Percentiles rank a stretch among this genome's conserved stretches.
phyloP scores from a whole-genome alignment of 2,888 invertebrate species.

The Protophormia terraenovae region DNA sequence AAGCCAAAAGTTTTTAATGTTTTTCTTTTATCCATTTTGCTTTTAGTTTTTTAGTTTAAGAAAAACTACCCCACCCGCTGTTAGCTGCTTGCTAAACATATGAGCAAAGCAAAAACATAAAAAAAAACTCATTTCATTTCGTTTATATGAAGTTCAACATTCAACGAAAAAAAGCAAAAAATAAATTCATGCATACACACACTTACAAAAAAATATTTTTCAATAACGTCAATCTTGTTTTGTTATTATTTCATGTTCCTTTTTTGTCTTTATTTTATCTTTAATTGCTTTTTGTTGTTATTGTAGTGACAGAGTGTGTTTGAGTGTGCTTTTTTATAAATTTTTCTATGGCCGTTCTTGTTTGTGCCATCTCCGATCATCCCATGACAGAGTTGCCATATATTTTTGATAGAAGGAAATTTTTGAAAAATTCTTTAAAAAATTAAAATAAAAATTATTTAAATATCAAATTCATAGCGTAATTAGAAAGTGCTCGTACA shows the following conservation, averaged over 20 bases:
- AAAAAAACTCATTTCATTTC: conserved; percentile 34
- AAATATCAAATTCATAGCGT: too few species aligned
- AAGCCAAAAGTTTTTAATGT: background rate
- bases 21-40: background rate
- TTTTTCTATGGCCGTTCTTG: conserved; percentile 46
- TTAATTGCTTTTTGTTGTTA: conserved; percentile 20
- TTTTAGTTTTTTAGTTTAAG: background rate
- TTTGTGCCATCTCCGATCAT: conserved; percentile 51
- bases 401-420: too few species aligned
- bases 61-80: conserved; percentile 64
- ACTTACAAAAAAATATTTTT: background rate
- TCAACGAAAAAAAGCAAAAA: conserved; percentile 29
- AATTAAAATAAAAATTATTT: too few species aligned
- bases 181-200: background rate
- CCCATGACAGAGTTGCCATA: conserved; percentile 2
- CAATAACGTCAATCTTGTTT: conserved; percentile 53
- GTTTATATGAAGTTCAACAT: conserved; percentile 55
- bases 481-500: too few species aligned
- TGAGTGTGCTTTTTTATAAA: conserved; percentile 10
- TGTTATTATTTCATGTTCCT: conserved; percentile 46
- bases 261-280: conserved; percentile 42
- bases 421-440: too few species aligned
- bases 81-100: conserved; percentile 7
- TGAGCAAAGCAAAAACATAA: conserved; percentile 28
- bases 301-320: background rate